Evolutionary conservation across 2,113 vertebrate species (phyloP), one percentile per base, ranked within the genome.

Genomic region (Columbina picui): DNA sequence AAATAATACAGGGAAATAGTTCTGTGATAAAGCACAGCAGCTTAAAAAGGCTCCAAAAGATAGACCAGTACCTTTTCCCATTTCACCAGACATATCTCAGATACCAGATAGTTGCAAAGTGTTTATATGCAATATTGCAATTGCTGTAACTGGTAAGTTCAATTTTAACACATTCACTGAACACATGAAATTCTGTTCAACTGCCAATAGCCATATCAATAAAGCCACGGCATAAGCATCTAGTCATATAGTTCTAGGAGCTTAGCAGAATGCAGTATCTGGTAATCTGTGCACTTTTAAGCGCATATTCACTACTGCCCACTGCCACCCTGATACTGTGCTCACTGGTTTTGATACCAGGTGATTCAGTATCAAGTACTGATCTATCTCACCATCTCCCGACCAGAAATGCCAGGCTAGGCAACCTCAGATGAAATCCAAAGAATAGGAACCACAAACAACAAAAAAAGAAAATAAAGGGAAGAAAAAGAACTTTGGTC

Each of bases 371-470:
- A 98, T 98, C 97, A 92, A 97, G 97, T 98, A 98, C 97, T 98
- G 97, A 97, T 98, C 98, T 98, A 98, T 98, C 98, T 97, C 97
- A 81, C 94, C 98, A 96, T 96, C 96, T 98, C 98, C 98, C 98
- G 97, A 98, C 98, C 98, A 98, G 97, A 98, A 97, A 98, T 98
- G 98, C 98, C 96, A 98, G 98, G 97, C 97, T 98, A 98, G 98
- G 98, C 98, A 98, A 96, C 98, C 97, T 98, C 98, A 97, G 98
- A 98, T 98, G 98, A 99, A 96, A 98, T 98, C 98, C 98, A 98
- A 98, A 98, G 98, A 97, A 98, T 95, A 98, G 98, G 97, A 98
- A 98, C 98, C 98, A 98, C 96, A 98, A 98, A 97, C 92, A 98
- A 96, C 97, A 93, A 94, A 95, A 95, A 95, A 96, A 91, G 92